These are phyloP conservation scores for Eulithis prunata DNA, from an alignment of 2,888 invertebrate species.

Conservation along the genomic window DNA sequence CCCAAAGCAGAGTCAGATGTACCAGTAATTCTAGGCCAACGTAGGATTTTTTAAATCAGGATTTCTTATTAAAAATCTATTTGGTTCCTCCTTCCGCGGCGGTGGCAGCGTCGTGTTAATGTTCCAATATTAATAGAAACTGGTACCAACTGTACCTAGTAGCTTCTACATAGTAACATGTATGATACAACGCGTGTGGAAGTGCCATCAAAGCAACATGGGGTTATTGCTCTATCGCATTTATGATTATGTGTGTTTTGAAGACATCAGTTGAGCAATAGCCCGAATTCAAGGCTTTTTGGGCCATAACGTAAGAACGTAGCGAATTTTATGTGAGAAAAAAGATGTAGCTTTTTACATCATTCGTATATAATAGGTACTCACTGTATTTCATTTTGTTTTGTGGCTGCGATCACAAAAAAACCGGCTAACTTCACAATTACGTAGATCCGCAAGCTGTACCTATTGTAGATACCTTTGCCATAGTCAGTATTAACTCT, in stretches of 20 bases:
- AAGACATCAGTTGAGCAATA: constrained; percentile 37
- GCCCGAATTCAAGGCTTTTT: constrained; percentile 39
- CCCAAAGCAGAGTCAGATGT: no score
- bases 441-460: no score
- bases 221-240: constrained; percentile 41
- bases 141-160: background rate
- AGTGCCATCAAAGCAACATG: constrained; percentile 35
- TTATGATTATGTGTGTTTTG: constrained; percentile 37
- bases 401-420: no score
- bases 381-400: background rate
- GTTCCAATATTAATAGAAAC: no score
- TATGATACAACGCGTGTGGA: constrained; percentile 37
- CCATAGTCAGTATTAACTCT: no score
- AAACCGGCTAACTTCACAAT: no score
- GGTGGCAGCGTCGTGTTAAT: no score
- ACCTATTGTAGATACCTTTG: no score
- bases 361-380: background rate
- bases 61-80: no score
- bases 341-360: constrained; percentile 25
- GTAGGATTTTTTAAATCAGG: no score
- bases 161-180: constrained; percentile 1
- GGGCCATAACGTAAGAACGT: constrained; percentile 30
- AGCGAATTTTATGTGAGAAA: constrained; percentile 37
- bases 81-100: no score
- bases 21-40: no score